Percentiles rank a stretch among this genome's conserved stretches.
Evolutionary conservation across 2,888 invertebrate genomes (phyloP).

Genomic region (Drosophila mimica): DNA sequence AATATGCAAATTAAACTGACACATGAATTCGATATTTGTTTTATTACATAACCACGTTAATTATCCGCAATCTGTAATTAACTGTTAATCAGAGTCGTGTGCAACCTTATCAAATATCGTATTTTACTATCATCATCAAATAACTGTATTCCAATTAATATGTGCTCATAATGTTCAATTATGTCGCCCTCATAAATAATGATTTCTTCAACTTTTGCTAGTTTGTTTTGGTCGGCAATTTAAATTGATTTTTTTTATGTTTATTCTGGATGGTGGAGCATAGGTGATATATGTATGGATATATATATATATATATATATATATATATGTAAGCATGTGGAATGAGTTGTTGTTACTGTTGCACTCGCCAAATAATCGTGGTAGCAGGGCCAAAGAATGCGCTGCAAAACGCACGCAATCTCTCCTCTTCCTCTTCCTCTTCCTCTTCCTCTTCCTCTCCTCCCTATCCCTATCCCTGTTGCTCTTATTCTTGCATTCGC

Average conservation of each 20-base stretch:
- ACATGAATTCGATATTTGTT: neutral
- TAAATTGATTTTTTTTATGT: conserved; percentile 68
- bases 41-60: neutral
- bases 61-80: conserved; percentile 3
- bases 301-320: neutral
- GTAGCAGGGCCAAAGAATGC: conserved; percentile 42
- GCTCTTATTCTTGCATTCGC: neutral
- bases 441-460: too few relatives aligned
- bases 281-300: neutral
- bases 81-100: conserved; percentile 12
- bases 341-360: conserved; percentile 13
- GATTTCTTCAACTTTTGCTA: conserved; percentile 17
- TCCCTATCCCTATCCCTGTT: neutral
- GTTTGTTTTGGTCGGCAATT: conserved; percentile 54
- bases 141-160: conserved; percentile 24
- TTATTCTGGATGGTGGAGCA: conserved; percentile 20
- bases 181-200: conserved; percentile 14
- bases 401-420: conserved; percentile 33
- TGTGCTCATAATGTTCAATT: conserved; percentile 16
- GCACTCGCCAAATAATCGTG: conserved; percentile 41
- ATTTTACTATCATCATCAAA: neutral
- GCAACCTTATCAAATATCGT: neutral
- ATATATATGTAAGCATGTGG: neutral
- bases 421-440: neutral
- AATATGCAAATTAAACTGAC: neutral